Evolutionary conservation across 2,888 invertebrate genomes (phyloP), one percentile per base, ranked within the genome.

Genomic region (Thereva nobilitata): DNA sequence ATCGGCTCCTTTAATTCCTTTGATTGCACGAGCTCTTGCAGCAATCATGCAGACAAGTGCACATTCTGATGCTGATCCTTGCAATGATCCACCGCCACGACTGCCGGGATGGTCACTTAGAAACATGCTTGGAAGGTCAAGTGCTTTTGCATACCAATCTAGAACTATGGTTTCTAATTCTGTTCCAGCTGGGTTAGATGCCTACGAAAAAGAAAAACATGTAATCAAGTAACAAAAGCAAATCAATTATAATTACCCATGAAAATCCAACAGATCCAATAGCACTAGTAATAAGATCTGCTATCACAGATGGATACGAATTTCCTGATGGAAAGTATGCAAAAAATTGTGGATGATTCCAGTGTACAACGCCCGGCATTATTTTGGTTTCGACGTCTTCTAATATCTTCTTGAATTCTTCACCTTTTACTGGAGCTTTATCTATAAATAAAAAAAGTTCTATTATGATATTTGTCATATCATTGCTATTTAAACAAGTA

Each of bases 311-410:
- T 5, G 95, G 95, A 79, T 88, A 96, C 0, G 93, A 93, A 81
- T 94, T 93, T 52, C 94, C 95, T 6, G 94, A 89, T 2, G 95
- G 95, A 78, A 95, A 96, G 79, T 96, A 96, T 6, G 95, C 95
- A 78, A 95, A 94, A 80, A 96, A 96, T 71, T 91, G 84, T 0
- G 95, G 94, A 83, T 95, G 95, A 79, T 95, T 94, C 95, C 95
- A 95, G 76, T 95, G 92, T 0, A 94, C 93, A 64, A 91, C 87
- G 66, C 92, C 91, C 0, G 90, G 89, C 89, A 92, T 89, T 61
- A 92, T 90, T 76, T 89, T 89, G 35, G 84, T 82, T 74, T 92
- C 90, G 23, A 92, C 87, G 76, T 93, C 93, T 52, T 82, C 82
- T 85, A 93, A 88, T 70, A 93, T 90, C 68, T 84, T 80, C 65